A percentile compares a stretch with the other conserved stretches of the same genome.
Conservation (phyloP, 2,113 vertebrate genomes). For the Phaethornis superciliosus region DNA sequence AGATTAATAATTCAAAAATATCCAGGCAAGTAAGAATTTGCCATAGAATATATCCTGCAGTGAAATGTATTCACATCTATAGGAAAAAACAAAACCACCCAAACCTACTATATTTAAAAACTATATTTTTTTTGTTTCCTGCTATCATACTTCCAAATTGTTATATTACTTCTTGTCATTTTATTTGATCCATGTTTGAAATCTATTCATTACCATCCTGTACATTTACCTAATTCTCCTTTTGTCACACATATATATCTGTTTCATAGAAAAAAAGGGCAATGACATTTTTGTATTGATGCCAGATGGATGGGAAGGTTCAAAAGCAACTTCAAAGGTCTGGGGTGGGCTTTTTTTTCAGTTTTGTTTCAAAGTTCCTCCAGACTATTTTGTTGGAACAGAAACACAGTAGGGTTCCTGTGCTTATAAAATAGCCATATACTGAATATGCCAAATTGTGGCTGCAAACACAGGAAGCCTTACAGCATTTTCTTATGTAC, state of each 20-base stretch:
- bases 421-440: background rate
- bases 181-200: background rate
- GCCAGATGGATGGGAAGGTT: background rate
- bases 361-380: background rate
- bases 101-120: background rate
- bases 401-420: background rate
- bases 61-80: background rate
- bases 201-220: background rate
- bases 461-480: background rate
- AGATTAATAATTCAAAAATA: background rate
- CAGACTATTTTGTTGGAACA: background rate
- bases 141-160: background rate
- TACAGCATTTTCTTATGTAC: background rate
- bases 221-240: background rate
- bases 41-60: background rate
- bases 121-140: background rate
- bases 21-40: background rate
- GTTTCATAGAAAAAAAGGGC: background rate
- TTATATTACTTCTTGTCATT: background rate
- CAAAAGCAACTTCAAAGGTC: conserved; percentile 26
- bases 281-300: background rate
- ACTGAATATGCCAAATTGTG: background rate
- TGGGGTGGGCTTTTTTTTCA: background rate
- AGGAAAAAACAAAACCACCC: background rate
- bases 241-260: background rate